Conservation (phyloP, 1,140 invertebrate genomes). For the Drosophila punjabiensis region DNA sequence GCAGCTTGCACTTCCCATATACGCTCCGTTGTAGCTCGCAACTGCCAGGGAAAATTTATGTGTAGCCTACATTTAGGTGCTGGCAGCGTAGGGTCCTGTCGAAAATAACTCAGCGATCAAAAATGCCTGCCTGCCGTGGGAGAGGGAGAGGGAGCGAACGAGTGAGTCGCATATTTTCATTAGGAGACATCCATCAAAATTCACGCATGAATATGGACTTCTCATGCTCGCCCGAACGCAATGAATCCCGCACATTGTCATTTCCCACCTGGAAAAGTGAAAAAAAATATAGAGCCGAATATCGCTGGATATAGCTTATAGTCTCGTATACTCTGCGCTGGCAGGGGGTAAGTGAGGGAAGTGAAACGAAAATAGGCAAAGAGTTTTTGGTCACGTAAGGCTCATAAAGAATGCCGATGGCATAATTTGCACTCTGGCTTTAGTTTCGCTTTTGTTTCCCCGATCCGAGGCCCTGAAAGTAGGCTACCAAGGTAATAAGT, state of each 20-base stretch:
- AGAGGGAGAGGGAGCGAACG: not conserved
- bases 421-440: slow-evolving; percentile 64
- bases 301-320: slow-evolving; percentile 43
- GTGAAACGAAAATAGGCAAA: slow-evolving; percentile 56
- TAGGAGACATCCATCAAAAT: slow-evolving; percentile 77
- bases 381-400: slow-evolving; percentile 79
- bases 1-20: slow-evolving; percentile 33
- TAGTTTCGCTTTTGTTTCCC: slow-evolving; percentile 54
- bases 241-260: slow-evolving; percentile 59
- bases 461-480: slow-evolving; percentile 32
- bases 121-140: slow-evolving; percentile 12
- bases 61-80: slow-evolving; percentile 68
- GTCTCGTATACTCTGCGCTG: not conserved
- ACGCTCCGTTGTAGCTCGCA: not conserved
- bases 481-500: slow-evolving; percentile 74
- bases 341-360: not conserved
- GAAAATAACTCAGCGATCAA: slow-evolving; percentile 58
- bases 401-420: slow-evolving; percentile 74
- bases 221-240: slow-evolving; percentile 56
- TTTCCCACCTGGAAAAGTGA: slow-evolving; percentile 38
- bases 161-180: slow-evolving; percentile 70
- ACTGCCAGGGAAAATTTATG: slow-evolving; percentile 39
- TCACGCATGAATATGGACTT: slow-evolving; percentile 62
- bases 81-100: slow-evolving; percentile 37
- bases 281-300: slow-evolving; percentile 24